These are phyloP conservation scores for Catagonus wagneri DNA, from an alignment of 2,113 vertebrate species.

Conservation along the genomic window DNA sequence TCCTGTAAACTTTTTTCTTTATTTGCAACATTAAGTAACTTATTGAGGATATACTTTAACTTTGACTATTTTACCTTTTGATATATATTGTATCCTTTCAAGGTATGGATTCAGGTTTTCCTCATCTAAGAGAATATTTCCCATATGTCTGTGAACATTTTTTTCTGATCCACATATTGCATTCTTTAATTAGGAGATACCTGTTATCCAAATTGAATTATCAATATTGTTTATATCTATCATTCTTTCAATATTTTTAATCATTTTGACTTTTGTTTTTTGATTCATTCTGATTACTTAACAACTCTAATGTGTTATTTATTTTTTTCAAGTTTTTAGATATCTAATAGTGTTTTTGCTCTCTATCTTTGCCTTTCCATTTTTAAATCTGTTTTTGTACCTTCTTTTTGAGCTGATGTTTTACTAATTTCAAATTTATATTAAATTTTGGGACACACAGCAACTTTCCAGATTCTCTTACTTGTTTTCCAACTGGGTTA, in stretches of 20 bases:
- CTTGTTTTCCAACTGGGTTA: not conserved
- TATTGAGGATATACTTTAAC: conserved; percentile 3
- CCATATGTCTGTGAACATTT: not conserved
- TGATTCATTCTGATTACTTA: not conserved
- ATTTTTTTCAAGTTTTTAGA: not conserved
- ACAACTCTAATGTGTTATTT: not conserved
- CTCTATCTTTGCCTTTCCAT: not conserved
- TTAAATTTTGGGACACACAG: not conserved
- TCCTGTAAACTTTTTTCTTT: not conserved
- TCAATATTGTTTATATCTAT: not conserved
- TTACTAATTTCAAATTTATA: not conserved
- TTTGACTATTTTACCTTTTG: not conserved
- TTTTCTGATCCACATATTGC: not conserved
- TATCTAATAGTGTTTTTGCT: not conserved
- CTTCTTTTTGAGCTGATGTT: not conserved
- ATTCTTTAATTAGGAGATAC: not conserved
- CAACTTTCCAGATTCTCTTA: not conserved
- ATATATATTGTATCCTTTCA: not conserved
- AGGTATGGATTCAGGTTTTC: not conserved
- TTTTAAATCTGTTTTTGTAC: not conserved
- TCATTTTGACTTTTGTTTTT: not conserved
- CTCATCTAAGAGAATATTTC: not conserved
- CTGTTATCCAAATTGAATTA: not conserved
- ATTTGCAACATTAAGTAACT: conserved; percentile 33
- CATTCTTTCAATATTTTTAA: not conserved